Conservation (phyloP, 1,140 invertebrate genomes). For the Tetraneura akinire region DNA sequence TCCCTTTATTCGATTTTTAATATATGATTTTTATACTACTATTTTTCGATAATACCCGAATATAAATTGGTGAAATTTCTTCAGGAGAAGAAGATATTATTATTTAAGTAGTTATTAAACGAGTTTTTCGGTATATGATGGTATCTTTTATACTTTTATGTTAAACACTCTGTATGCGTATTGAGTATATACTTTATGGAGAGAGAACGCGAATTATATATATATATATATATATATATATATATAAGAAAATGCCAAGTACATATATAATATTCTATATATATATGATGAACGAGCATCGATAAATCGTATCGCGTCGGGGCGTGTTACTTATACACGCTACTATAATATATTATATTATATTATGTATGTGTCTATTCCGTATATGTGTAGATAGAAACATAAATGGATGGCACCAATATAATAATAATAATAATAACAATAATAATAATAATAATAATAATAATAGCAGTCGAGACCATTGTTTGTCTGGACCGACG, state of each 20-base stretch:
- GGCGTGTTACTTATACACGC: constrained; percentile 16
- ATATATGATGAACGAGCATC: constrained; percentile 35
- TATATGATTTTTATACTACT: too few relatives aligned
- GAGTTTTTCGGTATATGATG: too few relatives aligned
- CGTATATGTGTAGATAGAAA: background rate
- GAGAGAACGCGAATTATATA: background rate
- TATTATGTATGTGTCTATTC: background rate
- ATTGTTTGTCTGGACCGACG: constrained; percentile 45
- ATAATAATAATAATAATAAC: constrained; percentile 29
- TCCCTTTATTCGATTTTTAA: too few relatives aligned
- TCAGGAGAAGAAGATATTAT: too few relatives aligned
- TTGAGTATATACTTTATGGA: too few relatives aligned
- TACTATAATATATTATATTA: background rate
- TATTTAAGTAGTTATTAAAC: too few relatives aligned
- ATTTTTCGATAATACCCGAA: too few relatives aligned
- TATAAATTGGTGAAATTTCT: too few relatives aligned
- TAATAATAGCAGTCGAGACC: constrained; percentile 25
- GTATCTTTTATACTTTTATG: too few relatives aligned
- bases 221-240: too few relatives aligned
- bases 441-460: constrained; percentile 26
- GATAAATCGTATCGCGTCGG: constrained; percentile 27
- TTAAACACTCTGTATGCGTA: too few relatives aligned
- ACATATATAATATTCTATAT: too few relatives aligned
- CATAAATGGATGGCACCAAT: constrained; percentile 43
- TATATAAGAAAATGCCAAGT: background rate